Evolutionary conservation across 2,113 vertebrate species (phyloP).

Genomic region (Platycercus adscitus): DNA sequence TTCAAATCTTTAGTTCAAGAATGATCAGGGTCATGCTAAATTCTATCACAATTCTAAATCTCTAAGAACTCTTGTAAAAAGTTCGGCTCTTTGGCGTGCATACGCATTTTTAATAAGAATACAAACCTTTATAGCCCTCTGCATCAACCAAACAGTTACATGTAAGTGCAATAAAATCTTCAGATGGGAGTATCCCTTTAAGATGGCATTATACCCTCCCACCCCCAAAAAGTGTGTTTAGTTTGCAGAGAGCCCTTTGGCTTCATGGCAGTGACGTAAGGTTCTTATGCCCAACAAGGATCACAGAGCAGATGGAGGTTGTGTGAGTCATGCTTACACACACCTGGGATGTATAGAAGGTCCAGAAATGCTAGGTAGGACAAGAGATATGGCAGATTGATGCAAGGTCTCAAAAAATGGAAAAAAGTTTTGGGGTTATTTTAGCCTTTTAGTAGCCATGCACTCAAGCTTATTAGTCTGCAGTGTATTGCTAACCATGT

Average conservation of each 20-base stretch:
- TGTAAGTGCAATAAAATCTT: background rate
- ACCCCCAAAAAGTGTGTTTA: background rate
- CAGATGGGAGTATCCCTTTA: background rate
- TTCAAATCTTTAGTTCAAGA: background rate
- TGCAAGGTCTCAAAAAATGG: background rate
- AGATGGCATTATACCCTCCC: background rate
- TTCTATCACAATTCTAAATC: background rate
- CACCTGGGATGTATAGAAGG: slow-evolving; percentile 30
- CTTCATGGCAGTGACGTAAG: background rate
- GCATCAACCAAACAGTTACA: background rate
- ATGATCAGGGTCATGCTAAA: accelerated
- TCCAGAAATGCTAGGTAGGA: slow-evolving; percentile 20
- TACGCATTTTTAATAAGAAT: background rate
- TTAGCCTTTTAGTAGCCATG: background rate
- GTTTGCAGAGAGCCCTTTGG: background rate
- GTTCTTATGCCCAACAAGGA: background rate
- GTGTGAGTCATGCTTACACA: slow-evolving; percentile 19
- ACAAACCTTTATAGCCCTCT: background rate
- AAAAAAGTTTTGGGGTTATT: background rate
- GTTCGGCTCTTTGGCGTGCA: background rate
- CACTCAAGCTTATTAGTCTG: background rate
- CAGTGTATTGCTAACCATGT: background rate
- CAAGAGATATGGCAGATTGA: background rate
- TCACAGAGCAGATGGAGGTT: slow-evolving; percentile 45
- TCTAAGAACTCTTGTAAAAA: background rate